Conservation (phyloP, 2,113 vertebrate genomes). For the Picathartes gymnocephalus region DNA sequence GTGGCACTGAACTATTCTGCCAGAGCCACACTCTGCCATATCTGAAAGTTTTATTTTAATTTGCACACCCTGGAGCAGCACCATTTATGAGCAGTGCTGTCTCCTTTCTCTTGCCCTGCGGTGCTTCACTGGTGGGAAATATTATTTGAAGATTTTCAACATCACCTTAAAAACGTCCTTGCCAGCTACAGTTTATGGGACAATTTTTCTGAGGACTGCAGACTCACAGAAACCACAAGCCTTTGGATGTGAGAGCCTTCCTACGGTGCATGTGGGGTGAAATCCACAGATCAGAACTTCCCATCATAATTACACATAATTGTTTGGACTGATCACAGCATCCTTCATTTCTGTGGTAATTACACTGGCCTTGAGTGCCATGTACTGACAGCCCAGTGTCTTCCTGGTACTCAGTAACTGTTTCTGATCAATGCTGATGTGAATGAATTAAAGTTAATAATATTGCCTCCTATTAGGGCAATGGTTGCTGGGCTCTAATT, state of each 20-base stretch:
- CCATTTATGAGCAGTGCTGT: neutral
- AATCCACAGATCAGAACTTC: neutral
- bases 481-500: neutral
- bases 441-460: slow-evolving; percentile 20
- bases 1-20: neutral
- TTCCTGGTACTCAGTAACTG: neutral
- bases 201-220: neutral
- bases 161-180: neutral
- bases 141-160: neutral
- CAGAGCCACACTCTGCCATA: neutral
- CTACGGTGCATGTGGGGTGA: fast-evolving
- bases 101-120: neutral
- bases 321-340: neutral
- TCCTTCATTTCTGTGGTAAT: neutral
- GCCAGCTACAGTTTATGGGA: neutral
- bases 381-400: neutral
- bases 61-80: neutral
- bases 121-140: neutral
- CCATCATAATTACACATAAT: neutral
- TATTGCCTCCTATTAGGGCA: slow-evolving; percentile 3
- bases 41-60: neutral
- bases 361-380: neutral
- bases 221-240: neutral
- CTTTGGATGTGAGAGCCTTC: neutral
- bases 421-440: slow-evolving; percentile 29